phyloP scores from a whole-genome alignment of 2,888 invertebrate species.

The Rhaphigaster nebulosa region DNA sequence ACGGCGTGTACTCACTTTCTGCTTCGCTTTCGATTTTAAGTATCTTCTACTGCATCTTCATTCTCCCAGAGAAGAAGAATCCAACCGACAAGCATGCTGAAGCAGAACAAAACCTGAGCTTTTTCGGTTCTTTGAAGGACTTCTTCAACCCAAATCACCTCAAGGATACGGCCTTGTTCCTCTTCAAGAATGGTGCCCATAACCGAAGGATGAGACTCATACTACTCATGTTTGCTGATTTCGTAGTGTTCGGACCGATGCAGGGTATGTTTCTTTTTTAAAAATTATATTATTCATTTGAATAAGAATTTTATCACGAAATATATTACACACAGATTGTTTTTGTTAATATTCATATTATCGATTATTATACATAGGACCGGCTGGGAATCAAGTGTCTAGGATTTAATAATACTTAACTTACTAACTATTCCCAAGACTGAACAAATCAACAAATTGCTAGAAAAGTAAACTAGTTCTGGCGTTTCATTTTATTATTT shows the following conservation, averaged over 20 bases:
- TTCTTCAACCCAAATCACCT: constrained; percentile 85
- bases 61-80: constrained; percentile 75
- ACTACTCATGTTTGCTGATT: constrained; percentile 84
- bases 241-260: constrained; percentile 88
- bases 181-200: constrained; percentile 83
- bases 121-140: constrained; percentile 72
- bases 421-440: too few species aligned
- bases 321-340: too few species aligned
- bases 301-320: too few species aligned
- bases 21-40: constrained; percentile 81
- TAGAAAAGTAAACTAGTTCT: too few species aligned
- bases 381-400: too few species aligned
- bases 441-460: too few species aligned
- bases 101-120: constrained; percentile 66
- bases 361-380: too few species aligned
- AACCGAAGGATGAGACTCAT: constrained; percentile 81
- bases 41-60: constrained; percentile 80
- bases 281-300: too few species aligned
- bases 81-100: background rate
- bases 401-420: too few species aligned
- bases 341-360: too few species aligned
- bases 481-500: too few species aligned
- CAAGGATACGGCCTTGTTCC: constrained; percentile 82
- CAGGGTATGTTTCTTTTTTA: constrained; percentile 67
- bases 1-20: constrained; percentile 85